Base-by-base conservation (phyloP, 2,888 invertebrate genomes). In the Agelastica alni region DNA sequence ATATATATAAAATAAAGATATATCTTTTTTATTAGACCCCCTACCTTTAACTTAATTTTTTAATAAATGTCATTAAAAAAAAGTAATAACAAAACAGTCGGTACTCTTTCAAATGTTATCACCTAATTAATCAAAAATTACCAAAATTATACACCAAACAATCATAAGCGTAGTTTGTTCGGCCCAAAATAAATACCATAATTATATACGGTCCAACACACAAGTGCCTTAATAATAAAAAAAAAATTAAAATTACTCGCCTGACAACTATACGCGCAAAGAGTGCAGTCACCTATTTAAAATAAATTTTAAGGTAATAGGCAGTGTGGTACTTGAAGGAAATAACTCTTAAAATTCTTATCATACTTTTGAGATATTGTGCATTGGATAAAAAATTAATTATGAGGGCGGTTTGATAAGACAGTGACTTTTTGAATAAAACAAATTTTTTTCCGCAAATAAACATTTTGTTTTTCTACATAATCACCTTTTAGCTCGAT, bases 111-210 rank as follows among this genome's bases (percentile, higher is more conserved):
- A 31, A 41, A 17, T 18, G 41, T 42, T 49, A 49, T 49, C 49
- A 49, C 49, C 49, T 49, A 49, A 49, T 49, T 49, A 49, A 49
- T 49, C 49, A 41, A 18, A 42, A 49, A 41, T 49, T 41, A 49
- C 31, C 13, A 42, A 49, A 49, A 49, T 49, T 49, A 49, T 49
- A 49, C 32, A 42, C 32, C 49, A 42, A 41, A 49, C 49, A 32
- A 30, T 31, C n/a, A 32, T 41, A 41, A 49, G 30, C 18, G 41
- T 14, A 49, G 49, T 49, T 49, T 49, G 41, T 31, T 49, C 41
- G 42, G 49, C 49, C 49, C 41, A 49, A 49, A 49, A 49, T 49
- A 49, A 41, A 49, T 32, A 42, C 41, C 49, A 22, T 49, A 49
- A 49, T 49, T 49, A 49, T 49, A 37, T 17, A 39, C 20, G 37